phyloP scores from a whole-genome alignment of 2,797 vertebrate species.

The Gambusia yucatana region DNA sequence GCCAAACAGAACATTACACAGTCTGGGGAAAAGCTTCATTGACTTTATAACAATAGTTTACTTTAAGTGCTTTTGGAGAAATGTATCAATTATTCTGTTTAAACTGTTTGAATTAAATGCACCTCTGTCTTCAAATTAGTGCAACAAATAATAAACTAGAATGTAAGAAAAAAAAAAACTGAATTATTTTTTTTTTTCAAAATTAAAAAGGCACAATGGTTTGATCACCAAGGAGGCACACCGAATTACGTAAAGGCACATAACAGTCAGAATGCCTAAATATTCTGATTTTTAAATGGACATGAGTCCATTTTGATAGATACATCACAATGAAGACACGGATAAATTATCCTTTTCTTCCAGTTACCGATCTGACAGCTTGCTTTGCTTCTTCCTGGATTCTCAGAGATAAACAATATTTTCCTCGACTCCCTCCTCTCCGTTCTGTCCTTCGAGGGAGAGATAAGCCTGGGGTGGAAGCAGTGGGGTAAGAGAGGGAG shows the following conservation, averaged over 20 bases:
- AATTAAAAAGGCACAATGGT: conserved; percentile 67
- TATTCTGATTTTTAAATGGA: conserved; percentile 13
- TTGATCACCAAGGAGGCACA: conserved; percentile 32
- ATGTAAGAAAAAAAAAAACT: conserved; percentile 32
- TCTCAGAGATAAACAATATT: conserved; percentile 80
- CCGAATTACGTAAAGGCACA: conserved; percentile 57
- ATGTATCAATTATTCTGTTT: conserved; percentile 12
- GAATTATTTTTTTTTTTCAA: conserved; percentile 5
- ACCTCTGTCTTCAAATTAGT: conserved; percentile 45
- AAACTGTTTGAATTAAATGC: conserved; percentile 19
- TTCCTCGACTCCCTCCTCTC: conserved; percentile 79
- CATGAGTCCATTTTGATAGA: conserved; percentile 8
- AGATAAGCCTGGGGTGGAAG: conserved; percentile 68
- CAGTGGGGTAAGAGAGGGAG: conserved; percentile 67
- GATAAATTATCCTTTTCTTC: conserved; percentile 20
- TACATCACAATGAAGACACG: conserved; percentile 27
- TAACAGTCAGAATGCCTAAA: conserved; percentile 22
- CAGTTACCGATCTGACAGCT: conserved; percentile 36
- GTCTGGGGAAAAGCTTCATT: conserved; percentile 14
- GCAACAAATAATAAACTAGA: conserved; percentile 36
- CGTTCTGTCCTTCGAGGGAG: conserved; percentile 73
- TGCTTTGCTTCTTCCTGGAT: background rate
- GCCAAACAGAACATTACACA: conserved; percentile 16
- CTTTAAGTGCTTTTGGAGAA: conserved; percentile 64
- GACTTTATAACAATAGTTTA: conserved; percentile 33